Evolutionary conservation across 2,888 invertebrate species (phyloP).

Genomic region (Polymixis lichenea): DNA sequence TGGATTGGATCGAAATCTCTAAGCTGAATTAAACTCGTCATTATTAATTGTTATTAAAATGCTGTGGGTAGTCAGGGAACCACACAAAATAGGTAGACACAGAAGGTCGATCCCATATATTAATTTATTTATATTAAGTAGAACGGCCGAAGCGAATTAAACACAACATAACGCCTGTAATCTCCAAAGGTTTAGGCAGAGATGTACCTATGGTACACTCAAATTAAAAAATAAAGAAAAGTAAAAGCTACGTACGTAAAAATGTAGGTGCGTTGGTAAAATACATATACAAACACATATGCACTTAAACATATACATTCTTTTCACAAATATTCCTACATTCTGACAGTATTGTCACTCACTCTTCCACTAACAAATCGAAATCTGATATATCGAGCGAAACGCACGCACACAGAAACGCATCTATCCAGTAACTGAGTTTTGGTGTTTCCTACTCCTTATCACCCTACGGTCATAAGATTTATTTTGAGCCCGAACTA

Average conservation of each 20-base stretch:
- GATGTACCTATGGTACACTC: too few species aligned
- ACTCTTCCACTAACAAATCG: background rate
- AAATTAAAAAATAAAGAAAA: too few species aligned
- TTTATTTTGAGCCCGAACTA: too few species aligned
- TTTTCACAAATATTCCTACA: background rate
- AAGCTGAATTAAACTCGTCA: conserved; percentile 54
- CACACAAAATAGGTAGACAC: background rate
- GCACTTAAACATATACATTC: background rate
- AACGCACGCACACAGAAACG: background rate
- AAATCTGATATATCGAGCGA: background rate
- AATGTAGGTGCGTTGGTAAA: background rate
- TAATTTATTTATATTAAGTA: background rate
- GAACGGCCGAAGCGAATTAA: background rate
- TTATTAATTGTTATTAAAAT: conserved; percentile 66
- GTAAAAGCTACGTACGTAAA: too few species aligned
- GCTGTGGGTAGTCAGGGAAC: conserved; percentile 16
- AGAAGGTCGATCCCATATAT: conserved; percentile 9
- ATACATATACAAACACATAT: background rate
- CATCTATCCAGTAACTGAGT: background rate
- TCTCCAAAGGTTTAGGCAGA: background rate
- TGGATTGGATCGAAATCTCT: conserved; percentile 51
- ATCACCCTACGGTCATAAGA: too few species aligned
- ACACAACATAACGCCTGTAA: background rate
- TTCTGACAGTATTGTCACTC: background rate
- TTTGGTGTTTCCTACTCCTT: too few species aligned